A percentile compares a stretch with the other conserved stretches of the same genome.
Evolutionary conservation across 2,113 vertebrate genomes (phyloP).

Genomic region (Paracanthobrama guichenoti): DNA sequence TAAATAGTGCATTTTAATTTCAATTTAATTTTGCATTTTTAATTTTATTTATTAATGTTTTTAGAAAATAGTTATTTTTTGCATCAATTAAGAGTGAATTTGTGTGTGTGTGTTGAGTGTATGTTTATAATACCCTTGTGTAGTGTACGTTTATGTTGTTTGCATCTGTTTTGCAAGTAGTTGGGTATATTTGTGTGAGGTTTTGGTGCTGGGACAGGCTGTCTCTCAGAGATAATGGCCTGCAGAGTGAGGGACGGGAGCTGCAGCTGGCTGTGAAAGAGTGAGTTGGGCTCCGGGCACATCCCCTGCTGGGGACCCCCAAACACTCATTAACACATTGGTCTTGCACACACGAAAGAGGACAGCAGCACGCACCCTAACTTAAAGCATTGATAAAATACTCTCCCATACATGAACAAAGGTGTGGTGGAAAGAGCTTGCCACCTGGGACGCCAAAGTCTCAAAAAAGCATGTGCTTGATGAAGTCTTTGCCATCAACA

Average conservation of each 20-base stretch:
- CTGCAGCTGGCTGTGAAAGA: constrained; percentile 57
- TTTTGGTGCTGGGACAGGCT: constrained; percentile 70
- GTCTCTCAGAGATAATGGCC: constrained; percentile 77
- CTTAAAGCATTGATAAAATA: constrained; percentile 48
- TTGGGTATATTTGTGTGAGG: constrained; percentile 51
- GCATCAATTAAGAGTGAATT: constrained; percentile 17
- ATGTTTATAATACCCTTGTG: constrained; percentile 25
- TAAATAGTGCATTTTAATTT: too few species aligned
- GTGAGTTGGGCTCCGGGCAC: constrained; percentile 53
- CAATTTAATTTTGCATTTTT: too few species aligned
- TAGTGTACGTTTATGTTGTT: background rate
- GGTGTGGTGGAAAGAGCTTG: constrained; percentile 37
- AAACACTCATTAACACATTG: constrained; percentile 50
- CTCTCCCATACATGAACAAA: constrained; percentile 30
- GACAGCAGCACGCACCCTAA: constrained; percentile 18
- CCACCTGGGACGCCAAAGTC: background rate
- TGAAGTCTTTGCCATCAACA: constrained; percentile 8
- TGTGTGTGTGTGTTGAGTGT: constrained; percentile 32
- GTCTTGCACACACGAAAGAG: constrained; percentile 25
- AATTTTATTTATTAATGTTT: background rate
- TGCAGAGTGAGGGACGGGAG: constrained; percentile 62
- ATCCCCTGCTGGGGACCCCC: constrained; percentile 39
- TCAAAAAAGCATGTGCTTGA: background rate
- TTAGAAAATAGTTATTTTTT: background rate
- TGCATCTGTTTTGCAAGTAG: constrained; percentile 18